Evolutionary conservation across 2,888 invertebrate species (phyloP), one percentile per base, ranked within the genome.

Genomic region (Colletes collaris): DNA sequence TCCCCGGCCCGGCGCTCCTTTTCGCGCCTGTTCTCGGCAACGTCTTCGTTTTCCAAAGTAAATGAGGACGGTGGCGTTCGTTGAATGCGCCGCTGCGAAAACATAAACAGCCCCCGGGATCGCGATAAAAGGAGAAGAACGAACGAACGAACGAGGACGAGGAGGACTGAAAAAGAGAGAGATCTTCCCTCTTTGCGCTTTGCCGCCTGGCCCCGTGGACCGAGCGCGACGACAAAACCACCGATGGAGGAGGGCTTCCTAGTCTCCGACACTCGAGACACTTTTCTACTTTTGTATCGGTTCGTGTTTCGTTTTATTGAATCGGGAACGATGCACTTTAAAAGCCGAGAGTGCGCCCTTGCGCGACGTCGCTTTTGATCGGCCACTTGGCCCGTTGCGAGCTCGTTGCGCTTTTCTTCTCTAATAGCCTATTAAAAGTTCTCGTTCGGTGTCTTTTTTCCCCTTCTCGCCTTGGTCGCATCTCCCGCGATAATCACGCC

Each of bases 21-120:
- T 71, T 59, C 58, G 50, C 75, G 60, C 63, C 60, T 40, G 75
- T 55, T 52, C 55, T 46, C 64, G 60, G 76, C 77, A 83, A 81
- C 82, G 67, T 72, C 81, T 87, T 86, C 80, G 81, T 85, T 40
- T 86, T 80, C 75, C 79, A 85, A 85, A 85, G 84, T 82, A 83
- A 88, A 86, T 75, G 85, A 86, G 78, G 68, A 73, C 58, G 70
- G 10, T 58, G 50, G 52, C 70, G 74, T 58, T 46, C 65, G 60
- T 53, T 78, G 82, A 79, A 77, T 71, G 76, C 78, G 75, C 37
- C 62, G 79, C 52, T 76, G 78, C 68, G 76, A 87, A 86, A 86
- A 84, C 78, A 82, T 78, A 84, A 84, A 83, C 85, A 80, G 46
- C 73, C 16, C 52, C 64, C 60, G 60, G 52, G 70, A 63, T 49